These are phyloP conservation scores for Neosalanx taihuensis DNA, from an alignment of 2,797 vertebrate genomes.

Conservation along the genomic window DNA sequence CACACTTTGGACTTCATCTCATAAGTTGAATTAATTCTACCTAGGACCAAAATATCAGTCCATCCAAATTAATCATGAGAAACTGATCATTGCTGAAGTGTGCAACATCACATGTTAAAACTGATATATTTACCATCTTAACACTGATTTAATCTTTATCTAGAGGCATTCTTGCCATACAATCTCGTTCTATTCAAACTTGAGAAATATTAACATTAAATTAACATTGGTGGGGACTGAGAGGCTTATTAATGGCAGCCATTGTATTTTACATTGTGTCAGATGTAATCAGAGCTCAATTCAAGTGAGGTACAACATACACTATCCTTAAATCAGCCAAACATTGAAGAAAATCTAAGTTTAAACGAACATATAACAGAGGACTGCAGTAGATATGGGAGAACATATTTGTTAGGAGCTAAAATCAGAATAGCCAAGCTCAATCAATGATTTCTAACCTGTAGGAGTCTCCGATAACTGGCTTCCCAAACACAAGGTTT, in stretches of 20 bases:
- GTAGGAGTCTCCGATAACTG: not conserved
- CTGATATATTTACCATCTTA: conserved; percentile 30
- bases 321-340: not conserved
- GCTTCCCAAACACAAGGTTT: not conserved
- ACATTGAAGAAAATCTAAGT: not conserved
- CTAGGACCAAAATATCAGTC: no score
- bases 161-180: conserved; percentile 11
- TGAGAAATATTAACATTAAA: conserved; percentile 40
- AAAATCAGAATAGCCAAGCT: no score
- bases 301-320: not conserved
- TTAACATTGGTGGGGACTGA: conserved; percentile 31
- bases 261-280: not conserved
- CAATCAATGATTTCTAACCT: not conserved
- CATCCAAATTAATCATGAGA: no score
- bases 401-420: no score
- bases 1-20: no score
- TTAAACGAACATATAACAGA: no score
- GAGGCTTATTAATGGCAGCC: conserved; percentile 18
- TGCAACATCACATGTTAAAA: conserved; percentile 41
- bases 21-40: no score
- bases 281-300: not conserved
- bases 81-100: not conserved
- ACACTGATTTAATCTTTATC: conserved; percentile 21
- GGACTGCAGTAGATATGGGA: no score
- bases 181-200: conserved; percentile 49